Evolutionary conservation across 2,113 vertebrate genomes (phyloP).

Genomic region (Nannobrachium achirus): DNA sequence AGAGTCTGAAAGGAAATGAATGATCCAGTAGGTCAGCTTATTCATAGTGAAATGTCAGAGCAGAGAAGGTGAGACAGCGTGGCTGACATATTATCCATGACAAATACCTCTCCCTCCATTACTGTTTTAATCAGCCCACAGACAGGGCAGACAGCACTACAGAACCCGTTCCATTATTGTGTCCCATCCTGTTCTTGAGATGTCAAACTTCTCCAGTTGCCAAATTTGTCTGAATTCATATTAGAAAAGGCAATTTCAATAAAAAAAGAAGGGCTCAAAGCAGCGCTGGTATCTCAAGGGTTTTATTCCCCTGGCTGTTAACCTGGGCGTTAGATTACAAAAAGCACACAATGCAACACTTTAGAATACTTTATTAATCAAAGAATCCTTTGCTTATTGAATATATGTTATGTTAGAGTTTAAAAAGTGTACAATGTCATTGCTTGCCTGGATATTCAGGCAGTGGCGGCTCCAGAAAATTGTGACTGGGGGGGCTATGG

Average conservation of each 20-base stretch:
- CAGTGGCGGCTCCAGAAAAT: no score
- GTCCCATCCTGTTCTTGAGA: no score
- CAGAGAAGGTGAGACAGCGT: constrained; percentile 15
- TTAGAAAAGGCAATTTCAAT: background rate
- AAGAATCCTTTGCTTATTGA: no score
- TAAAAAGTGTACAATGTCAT: no score
- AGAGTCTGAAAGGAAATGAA: no score
- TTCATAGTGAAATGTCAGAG: constrained; percentile 54
- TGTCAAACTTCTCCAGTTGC: no score
- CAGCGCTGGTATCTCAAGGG: background rate
- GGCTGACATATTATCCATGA: constrained; percentile 17
- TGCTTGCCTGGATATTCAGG: no score
- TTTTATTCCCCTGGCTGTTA: background rate
- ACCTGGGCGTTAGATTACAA: no score
- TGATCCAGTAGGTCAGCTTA: background rate
- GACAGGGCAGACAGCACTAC: background rate
- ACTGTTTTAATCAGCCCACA: constrained; percentile 22
- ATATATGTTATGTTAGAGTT: no score
- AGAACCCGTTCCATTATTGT: background rate
- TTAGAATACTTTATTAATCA: no score
- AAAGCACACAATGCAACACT: no score
- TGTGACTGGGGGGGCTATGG: no score
- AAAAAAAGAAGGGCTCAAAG: background rate
- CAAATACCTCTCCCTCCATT: constrained; percentile 2
- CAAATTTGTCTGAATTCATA: background rate